phyloP scores from a whole-genome alignment of 1,140 invertebrate genomes.

The Drosophila equinoxialis region DNA sequence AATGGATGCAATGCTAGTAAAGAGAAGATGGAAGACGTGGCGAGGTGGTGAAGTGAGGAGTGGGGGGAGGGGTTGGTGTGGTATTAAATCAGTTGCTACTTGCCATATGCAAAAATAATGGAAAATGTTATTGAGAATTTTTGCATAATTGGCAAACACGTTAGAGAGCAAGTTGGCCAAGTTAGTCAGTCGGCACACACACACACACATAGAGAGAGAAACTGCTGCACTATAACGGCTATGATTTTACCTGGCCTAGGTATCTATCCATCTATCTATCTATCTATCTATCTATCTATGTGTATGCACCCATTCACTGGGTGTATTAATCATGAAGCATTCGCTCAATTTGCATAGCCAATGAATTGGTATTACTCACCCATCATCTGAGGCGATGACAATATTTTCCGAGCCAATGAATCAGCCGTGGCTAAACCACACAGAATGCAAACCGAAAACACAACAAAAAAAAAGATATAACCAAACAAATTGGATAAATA shows the following conservation, averaged over 20 bases:
- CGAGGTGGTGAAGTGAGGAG: neutral
- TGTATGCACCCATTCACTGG: neutral
- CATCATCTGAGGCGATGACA: neutral
- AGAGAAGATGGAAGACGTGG: neutral
- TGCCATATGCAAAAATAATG: conserved; percentile 11
- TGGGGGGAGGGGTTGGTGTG: too few species aligned
- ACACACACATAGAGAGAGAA: neutral
- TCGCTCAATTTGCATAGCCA: conserved; percentile 50
- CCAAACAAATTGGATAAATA: conserved; percentile 13
- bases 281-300: neutral
- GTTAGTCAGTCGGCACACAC: conserved; percentile 16
- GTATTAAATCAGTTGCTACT: neutral
- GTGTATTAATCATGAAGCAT: conserved; percentile 44
- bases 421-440: conserved; percentile 28
- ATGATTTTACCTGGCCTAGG: conserved; percentile 21
- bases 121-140: conserved; percentile 17
- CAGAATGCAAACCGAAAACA: neutral
- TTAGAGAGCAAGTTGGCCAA: conserved; percentile 19
- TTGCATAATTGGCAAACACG: conserved; percentile 40
- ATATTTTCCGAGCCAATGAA: conserved; percentile 38
- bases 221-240: neutral
- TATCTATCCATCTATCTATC: neutral
- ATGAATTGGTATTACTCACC: conserved; percentile 44
- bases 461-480: neutral
- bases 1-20: neutral